Evolutionary conservation across 2,113 vertebrate species (phyloP).

Genomic region (Danionella cerebrum): DNA sequence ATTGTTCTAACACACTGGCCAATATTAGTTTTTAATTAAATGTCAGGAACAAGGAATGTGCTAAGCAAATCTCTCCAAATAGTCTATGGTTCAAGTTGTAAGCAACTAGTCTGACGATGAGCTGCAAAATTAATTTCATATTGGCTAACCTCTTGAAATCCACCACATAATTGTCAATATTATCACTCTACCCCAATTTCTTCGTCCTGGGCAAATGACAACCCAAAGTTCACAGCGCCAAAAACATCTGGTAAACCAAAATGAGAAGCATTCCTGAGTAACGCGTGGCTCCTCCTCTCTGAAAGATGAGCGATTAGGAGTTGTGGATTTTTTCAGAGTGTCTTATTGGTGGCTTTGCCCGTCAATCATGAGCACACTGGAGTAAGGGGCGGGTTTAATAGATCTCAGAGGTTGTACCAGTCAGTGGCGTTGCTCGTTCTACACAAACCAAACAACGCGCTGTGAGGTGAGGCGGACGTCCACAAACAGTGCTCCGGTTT

Average conservation of each 20-base stretch:
- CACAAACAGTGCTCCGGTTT: background rate
- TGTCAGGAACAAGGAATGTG: too few species aligned
- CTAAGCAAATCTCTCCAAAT: too few species aligned
- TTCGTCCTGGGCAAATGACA: background rate
- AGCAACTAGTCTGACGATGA: too few species aligned
- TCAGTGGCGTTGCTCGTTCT: slow-evolving; percentile 50
- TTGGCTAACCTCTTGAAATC: background rate
- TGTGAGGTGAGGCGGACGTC: slow-evolving; percentile 9
- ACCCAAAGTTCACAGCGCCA: background rate
- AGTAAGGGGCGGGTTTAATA: slow-evolving; percentile 37
- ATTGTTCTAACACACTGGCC: too few species aligned
- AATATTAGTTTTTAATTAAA: too few species aligned
- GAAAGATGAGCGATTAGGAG: slow-evolving; percentile 1
- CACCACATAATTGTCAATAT: background rate
- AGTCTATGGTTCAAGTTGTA: too few species aligned
- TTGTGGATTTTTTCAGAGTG: background rate
- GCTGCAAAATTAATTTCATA: too few species aligned
- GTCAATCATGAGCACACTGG: slow-evolving; percentile 41
- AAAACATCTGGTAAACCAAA: slow-evolving; percentile 18
- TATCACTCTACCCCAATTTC: background rate
- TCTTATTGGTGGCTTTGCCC: slow-evolving; percentile 42
- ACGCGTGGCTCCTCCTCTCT: slow-evolving; percentile 3
- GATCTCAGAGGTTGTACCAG: slow-evolving; percentile 43
- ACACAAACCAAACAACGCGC: slow-evolving; percentile 42
- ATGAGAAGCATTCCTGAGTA: slow-evolving; percentile 3